These are phyloP conservation scores for Lasioglossum figueresi DNA, from an alignment of 2,888 invertebrate species.

Conservation along the genomic window DNA sequence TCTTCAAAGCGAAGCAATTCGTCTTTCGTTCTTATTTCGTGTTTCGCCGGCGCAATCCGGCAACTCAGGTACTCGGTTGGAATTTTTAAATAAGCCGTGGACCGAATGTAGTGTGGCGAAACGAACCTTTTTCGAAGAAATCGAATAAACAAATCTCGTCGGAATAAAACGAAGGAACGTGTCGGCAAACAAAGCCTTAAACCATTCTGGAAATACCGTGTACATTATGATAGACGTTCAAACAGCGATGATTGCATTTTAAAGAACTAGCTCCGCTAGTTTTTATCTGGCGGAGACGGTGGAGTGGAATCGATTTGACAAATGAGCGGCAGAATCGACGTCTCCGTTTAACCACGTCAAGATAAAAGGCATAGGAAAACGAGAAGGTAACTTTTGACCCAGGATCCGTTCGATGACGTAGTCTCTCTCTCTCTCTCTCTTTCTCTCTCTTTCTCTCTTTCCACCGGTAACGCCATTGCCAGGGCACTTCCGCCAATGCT, in stretches of 20 bases:
- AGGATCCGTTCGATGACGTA: constrained; percentile 5
- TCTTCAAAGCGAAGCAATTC: constrained; percentile 26
- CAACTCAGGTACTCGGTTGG: constrained; percentile 5
- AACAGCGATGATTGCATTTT: neutral
- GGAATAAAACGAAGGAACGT: neutral
- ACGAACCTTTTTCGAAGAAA: neutral
- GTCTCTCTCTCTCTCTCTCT: neutral
- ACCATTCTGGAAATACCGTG: neutral
- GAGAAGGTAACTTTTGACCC: constrained; percentile 26
- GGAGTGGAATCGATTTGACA: neutral
- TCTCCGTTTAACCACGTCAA: neutral
- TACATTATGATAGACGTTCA: neutral
- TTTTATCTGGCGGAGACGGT: neutral
- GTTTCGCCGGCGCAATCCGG: neutral
- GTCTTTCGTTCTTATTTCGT: constrained; percentile 1
- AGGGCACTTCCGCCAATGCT: constrained; percentile 57
- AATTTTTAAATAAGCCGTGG: constrained; percentile 5
- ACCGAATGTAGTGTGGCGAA: neutral
- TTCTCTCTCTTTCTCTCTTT: constrained; percentile 40
- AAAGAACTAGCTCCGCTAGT: neutral
- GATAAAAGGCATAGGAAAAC: constrained; percentile 15
- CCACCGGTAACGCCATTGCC: constrained; percentile 63
- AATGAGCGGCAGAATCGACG: neutral
- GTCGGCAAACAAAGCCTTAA: neutral
- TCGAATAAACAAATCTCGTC: neutral